These are phyloP conservation scores for Rhegmatorhina hoffmannsi DNA, from an alignment of 2,113 vertebrate genomes.

Conservation along the genomic window DNA sequence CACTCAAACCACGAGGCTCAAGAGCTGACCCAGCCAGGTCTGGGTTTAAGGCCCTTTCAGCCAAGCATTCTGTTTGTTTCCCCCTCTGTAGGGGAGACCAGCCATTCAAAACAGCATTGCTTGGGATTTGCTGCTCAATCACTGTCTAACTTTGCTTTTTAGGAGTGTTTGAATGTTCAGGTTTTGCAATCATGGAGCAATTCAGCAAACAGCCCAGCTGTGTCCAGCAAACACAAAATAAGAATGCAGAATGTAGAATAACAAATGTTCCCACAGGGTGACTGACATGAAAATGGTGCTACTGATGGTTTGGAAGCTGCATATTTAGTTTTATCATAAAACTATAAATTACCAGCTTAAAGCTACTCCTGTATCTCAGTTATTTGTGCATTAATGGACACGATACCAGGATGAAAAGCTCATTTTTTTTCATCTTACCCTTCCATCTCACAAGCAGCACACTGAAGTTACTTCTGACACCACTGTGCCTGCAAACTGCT, in stretches of 20 bases:
- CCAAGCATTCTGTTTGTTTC: neutral
- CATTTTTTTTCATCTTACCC: neutral
- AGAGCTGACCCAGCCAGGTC: neutral
- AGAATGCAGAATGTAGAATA: neutral
- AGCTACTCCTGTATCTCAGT: neutral
- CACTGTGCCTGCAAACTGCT: fast-evolving
- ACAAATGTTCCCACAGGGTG: neutral
- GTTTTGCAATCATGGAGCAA: neutral
- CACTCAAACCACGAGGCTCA: neutral
- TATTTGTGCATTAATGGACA: neutral
- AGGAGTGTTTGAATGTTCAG: neutral
- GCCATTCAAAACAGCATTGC: neutral
- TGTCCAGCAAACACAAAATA: neutral
- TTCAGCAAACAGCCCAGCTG: neutral
- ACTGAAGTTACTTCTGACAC: neutral
- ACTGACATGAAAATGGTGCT: fast-evolving
- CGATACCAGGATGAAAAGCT: fast-evolving
- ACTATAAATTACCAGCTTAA: neutral
- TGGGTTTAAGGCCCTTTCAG: neutral
- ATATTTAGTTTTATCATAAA: neutral
- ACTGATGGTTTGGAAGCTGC: neutral
- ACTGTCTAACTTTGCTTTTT: neutral
- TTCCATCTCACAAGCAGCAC: fast-evolving
- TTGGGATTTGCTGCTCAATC: neutral
- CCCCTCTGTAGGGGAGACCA: neutral